Evolutionary conservation across 2,113 vertebrate genomes (phyloP).

Genomic region (Galeopterus variegatus): DNA sequence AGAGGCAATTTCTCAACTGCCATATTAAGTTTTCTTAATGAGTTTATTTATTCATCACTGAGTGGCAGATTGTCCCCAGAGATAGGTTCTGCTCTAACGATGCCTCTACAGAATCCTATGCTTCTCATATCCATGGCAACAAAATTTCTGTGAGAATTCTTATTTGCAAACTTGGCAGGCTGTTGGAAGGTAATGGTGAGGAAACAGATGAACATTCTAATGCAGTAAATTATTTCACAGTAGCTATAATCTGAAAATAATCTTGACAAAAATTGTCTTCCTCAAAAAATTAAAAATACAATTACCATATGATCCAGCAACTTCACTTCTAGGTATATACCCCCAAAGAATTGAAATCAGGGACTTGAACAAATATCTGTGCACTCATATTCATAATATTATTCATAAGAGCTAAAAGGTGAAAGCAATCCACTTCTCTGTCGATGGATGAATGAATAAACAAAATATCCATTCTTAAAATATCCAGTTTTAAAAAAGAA

Average conservation of each 20-base stretch:
- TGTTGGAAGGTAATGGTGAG: not conserved
- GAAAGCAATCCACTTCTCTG: not conserved
- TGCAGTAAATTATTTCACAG: not conserved
- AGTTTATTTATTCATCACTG: not conserved
- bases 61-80: not conserved
- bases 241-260: not conserved
- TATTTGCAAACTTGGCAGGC: constrained; percentile 6
- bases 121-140: not conserved
- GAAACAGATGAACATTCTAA: not conserved
- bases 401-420: not conserved
- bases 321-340: not conserved
- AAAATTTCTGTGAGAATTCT: constrained; percentile 14
- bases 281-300: constrained; percentile 11
- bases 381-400: not conserved
- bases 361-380: not conserved
- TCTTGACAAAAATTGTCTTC: constrained; percentile 18
- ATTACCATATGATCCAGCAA: not conserved
- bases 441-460: not conserved
- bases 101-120: not conserved
- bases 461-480: not conserved
- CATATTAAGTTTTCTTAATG: not conserved
- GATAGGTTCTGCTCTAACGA: not conserved
- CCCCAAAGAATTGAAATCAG: not conserved
- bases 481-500: not conserved
- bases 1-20: not conserved